phyloP scores from a whole-genome alignment of 2,797 vertebrate genomes.

The Peromyscus attwateri region DNA sequence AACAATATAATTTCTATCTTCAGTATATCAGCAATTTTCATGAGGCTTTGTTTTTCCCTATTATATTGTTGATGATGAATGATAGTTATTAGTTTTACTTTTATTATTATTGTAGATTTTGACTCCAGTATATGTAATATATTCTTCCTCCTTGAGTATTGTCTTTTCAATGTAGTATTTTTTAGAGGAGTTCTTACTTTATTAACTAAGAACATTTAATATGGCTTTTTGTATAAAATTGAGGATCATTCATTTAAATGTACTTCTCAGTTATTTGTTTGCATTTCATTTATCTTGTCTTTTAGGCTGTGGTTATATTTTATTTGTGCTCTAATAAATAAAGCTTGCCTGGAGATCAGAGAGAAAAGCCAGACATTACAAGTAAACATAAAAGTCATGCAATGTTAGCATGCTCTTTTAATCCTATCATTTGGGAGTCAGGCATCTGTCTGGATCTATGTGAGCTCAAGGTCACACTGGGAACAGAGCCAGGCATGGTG shows the following conservation, averaged over 20 bases:
- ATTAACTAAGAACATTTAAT: not conserved
- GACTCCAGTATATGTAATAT: not conserved
- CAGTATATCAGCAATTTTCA: not conserved
- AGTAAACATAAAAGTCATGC: no score
- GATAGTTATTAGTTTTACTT: not conserved
- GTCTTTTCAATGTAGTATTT: not conserved
- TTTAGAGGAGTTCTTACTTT: not conserved
- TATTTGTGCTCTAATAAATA: no score
- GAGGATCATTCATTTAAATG: not conserved
- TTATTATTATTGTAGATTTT: not conserved
- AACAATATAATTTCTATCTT: not conserved
- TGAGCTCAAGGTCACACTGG: no score
- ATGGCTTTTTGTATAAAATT: not conserved
- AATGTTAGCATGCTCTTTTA: no score
- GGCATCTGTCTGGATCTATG: no score
- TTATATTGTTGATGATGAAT: not conserved
- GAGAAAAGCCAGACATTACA: no score
- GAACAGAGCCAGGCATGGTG: no score
- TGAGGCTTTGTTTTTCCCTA: not conserved
- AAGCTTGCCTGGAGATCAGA: no score
- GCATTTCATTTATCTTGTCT: not conserved
- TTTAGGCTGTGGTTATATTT: no score
- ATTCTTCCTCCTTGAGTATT: not conserved
- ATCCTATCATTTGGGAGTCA: no score
- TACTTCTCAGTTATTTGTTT: not conserved